Evolutionary conservation across 2,888 invertebrate genomes (phyloP).

Genomic region (Dasypogon diadema): DNA sequence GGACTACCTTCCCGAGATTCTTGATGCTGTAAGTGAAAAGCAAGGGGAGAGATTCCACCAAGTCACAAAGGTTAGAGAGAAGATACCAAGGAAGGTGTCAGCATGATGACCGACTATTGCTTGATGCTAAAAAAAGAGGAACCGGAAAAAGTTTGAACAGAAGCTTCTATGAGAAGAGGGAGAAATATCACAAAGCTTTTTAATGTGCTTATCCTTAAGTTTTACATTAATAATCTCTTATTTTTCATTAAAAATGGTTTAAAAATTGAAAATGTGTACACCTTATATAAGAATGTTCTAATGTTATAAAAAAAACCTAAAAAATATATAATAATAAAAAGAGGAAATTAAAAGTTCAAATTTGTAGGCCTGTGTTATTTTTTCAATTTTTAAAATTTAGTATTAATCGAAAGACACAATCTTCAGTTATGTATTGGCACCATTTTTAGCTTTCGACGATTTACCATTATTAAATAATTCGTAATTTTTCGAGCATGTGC

Average conservation of each 20-base stretch:
- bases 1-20: constrained; percentile 9
- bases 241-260: background rate
- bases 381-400: too few relatives aligned
- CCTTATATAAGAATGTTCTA: background rate
- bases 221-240: background rate
- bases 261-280: background rate
- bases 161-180: background rate
- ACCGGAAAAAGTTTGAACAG: background rate
- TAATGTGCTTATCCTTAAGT: background rate
- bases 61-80: background rate
- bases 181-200: background rate
- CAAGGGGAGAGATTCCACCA: background rate
- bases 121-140: background rate
- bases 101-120: background rate
- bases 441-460: too few relatives aligned
- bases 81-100: background rate
- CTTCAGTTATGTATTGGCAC: too few relatives aligned
- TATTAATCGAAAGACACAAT: too few relatives aligned
- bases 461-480: too few relatives aligned
- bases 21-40: constrained; percentile 9
- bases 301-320: background rate
- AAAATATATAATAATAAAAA: background rate
- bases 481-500: too few relatives aligned
- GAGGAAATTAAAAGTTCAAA: background rate
- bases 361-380: background rate